Evolutionary conservation across 2,888 invertebrate species (phyloP).

Genomic region (Ellobium chinense): DNA sequence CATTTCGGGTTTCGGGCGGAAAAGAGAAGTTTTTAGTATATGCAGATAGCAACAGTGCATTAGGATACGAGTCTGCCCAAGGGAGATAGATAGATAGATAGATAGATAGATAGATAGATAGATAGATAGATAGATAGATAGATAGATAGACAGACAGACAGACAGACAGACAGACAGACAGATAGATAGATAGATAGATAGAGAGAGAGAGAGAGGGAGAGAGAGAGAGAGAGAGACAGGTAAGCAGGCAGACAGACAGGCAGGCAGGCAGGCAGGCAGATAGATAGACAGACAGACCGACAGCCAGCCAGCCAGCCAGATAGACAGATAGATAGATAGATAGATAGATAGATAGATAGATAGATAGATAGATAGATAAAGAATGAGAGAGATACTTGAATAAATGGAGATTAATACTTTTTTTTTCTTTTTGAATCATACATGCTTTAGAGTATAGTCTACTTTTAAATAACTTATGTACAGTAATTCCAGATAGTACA

Average conservation of each 20-base stretch:
- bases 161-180: not conserved
- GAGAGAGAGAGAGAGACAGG: not conserved
- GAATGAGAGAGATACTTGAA: too few relatives aligned
- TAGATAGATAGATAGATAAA: slow-evolving; percentile 17
- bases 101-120: slow-evolving; percentile 11
- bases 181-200: not conserved
- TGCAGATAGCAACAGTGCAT: too few relatives aligned
- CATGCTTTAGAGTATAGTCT: too few relatives aligned
- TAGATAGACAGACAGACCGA: not conserved
- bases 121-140: not conserved
- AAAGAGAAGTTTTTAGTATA: too few relatives aligned
- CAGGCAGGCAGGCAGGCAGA: not conserved
- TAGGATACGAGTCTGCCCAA: too few relatives aligned
- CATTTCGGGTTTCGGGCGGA: too few relatives aligned
- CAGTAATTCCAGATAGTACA: too few relatives aligned
- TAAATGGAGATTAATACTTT: too few relatives aligned
- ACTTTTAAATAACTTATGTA: too few relatives aligned
- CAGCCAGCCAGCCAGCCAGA: not conserved
- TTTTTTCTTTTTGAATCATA: too few relatives aligned
- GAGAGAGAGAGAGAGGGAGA: not conserved
- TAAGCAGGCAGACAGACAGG: not conserved
- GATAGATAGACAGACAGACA: not conserved
- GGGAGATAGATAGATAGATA: slow-evolving; percentile 8
- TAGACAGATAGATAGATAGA: slow-evolving; percentile 11
- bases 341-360: not conserved